Evolutionary conservation across 2,113 vertebrate genomes (phyloP).

Genomic region (Benitochromis conjunctus): DNA sequence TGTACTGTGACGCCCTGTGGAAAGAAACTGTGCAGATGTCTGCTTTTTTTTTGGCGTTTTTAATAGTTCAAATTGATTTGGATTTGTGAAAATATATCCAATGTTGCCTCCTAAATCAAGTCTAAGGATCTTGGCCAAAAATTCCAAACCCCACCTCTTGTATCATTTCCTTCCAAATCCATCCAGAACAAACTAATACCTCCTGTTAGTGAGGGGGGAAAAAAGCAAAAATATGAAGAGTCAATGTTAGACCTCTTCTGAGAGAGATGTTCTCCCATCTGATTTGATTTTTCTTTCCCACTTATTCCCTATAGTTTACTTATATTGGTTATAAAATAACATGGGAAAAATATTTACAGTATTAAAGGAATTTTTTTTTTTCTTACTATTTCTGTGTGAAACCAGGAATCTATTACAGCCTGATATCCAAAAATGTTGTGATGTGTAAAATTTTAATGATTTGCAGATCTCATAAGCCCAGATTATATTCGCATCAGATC

Average conservation of each 20-base stretch:
- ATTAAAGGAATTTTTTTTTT: no score
- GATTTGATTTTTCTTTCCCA: not conserved
- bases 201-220: not conserved
- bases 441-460: not conserved
- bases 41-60: not conserved
- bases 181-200: not conserved
- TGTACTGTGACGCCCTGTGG: not conserved
- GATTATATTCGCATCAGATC: not conserved
- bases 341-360: not conserved
- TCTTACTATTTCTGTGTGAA: not conserved
- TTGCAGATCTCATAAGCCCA: not conserved
- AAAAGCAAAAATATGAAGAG: not conserved
- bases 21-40: not conserved
- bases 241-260: not conserved
- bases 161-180: not conserved
- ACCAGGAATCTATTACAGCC: not conserved
- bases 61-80: not conserved
- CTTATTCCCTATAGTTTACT: not conserved
- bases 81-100: not conserved
- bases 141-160: not conserved
- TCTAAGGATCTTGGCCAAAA: not conserved
- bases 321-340: not conserved
- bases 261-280: not conserved
- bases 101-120: not conserved
- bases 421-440: not conserved